These are phyloP conservation scores for Coturnix japonica DNA, from an alignment of 2,113 vertebrate genomes.

Conservation along the genomic window DNA sequence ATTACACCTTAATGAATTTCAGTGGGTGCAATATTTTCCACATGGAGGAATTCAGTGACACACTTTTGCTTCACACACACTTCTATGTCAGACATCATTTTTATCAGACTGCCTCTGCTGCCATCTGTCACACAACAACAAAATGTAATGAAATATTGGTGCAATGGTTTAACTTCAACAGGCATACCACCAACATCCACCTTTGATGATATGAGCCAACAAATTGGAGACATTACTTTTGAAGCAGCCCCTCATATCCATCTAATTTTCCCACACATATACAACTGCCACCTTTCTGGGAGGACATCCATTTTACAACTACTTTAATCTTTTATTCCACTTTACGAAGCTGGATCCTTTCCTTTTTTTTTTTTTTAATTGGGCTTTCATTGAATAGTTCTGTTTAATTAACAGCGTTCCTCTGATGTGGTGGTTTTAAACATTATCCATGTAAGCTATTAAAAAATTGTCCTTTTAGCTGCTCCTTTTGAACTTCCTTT, in stretches of 20 bases:
- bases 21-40: not conserved
- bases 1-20: not conserved
- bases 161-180: no score
- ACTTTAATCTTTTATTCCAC: not conserved
- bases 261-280: not conserved
- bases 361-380: not conserved
- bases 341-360: not conserved
- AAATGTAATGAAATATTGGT: not conserved
- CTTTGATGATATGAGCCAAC: not conserved
- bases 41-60: not conserved
- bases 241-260: not conserved
- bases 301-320: not conserved
- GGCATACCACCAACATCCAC: no score
- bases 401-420: conserved; percentile 46
- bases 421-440: conserved; percentile 68
- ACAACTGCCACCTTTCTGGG: not conserved
- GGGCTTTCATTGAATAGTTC: conserved; percentile 34
- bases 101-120: not conserved
- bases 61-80: not conserved
- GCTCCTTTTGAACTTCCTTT: conserved; percentile 25
- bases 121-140: not conserved
- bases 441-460: not conserved
- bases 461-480: conserved; percentile 44
- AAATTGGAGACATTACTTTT: not conserved
- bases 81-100: not conserved